A percentile compares a stretch with the other conserved stretches of the same genome.
phyloP scores from a whole-genome alignment of 2,888 invertebrate genomes.

The Noctua janthina region DNA sequence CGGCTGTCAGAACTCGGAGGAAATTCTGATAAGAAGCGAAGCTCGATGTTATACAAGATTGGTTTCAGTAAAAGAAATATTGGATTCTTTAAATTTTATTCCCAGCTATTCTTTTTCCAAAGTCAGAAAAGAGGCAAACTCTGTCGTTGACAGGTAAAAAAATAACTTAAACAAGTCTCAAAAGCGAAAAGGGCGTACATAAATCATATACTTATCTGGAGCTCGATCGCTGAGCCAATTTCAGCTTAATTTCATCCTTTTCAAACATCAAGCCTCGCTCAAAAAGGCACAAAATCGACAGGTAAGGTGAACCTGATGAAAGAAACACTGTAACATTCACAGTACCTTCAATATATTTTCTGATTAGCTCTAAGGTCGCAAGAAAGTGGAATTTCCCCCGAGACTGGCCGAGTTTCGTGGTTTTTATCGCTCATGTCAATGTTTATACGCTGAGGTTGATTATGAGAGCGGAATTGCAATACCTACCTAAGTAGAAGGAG shows the following conservation, averaged over 20 bases:
- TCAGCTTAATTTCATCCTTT: slow-evolving; percentile 56
- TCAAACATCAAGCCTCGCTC: slow-evolving; percentile 47
- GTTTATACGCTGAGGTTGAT: slow-evolving; percentile 71
- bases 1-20: slow-evolving; percentile 16
- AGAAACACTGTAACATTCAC: slow-evolving; percentile 60
- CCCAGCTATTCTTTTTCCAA: neutral
- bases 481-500: slow-evolving; percentile 6
- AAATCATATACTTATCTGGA: slow-evolving; percentile 51
- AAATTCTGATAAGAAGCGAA: slow-evolving; percentile 8
- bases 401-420: slow-evolving; percentile 73
- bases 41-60: slow-evolving; percentile 19
- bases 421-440: slow-evolving; percentile 75
- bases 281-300: slow-evolving; percentile 58
- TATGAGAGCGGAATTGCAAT: slow-evolving; percentile 58
- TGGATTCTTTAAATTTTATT: slow-evolving; percentile 11
- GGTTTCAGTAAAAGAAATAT: slow-evolving; percentile 24
- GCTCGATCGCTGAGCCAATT: slow-evolving; percentile 37
- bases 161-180: slow-evolving; percentile 20
- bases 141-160: slow-evolving; percentile 21
- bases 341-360: slow-evolving; percentile 69
- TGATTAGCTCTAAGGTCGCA: slow-evolving; percentile 75
- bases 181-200: slow-evolving; percentile 35
- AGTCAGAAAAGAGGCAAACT: slow-evolving; percentile 9
- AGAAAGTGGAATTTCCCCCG: slow-evolving; percentile 79
- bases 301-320: slow-evolving; percentile 65